A percentile compares a stretch with the other conserved stretches of the same genome.
phyloP scores from a whole-genome alignment of 2,888 invertebrate genomes.

The Lysandra coridon region DNA sequence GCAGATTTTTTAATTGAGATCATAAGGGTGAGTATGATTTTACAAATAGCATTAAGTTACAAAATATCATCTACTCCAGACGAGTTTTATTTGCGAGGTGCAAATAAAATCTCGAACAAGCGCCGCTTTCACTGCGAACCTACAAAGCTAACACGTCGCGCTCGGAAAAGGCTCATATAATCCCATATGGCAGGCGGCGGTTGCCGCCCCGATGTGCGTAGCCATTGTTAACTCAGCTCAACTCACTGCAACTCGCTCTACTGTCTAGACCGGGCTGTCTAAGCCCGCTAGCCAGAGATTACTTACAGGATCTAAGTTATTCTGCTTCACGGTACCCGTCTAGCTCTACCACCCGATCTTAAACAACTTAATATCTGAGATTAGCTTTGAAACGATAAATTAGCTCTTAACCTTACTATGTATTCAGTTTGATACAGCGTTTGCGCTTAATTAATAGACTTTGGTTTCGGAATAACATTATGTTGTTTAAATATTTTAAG shows the following conservation, averaged over 20 bases:
- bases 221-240: conserved; percentile 1
- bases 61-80: background rate
- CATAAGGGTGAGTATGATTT: background rate
- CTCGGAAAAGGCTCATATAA: background rate
- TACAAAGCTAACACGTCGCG: conserved; percentile 5
- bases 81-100: background rate
- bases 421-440: background rate
- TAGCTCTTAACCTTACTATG: background rate
- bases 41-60: background rate
- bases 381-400: conserved; percentile 7
- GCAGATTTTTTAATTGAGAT: background rate
- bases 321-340: background rate
- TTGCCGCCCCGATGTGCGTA: background rate
- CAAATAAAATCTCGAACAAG: background rate
- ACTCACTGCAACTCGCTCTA: background rate
- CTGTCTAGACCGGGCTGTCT: background rate
- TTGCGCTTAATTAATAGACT: background rate
- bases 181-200: background rate
- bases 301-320: background rate
- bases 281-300: conserved; percentile 9
- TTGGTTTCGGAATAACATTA: background rate
- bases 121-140: background rate
- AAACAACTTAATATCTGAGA: background rate
- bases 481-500: background rate
- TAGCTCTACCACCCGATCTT: background rate